These are phyloP conservation scores for Tricholauxania praeusta DNA, from an alignment of 2,888 invertebrate genomes.

Conservation along the genomic window DNA sequence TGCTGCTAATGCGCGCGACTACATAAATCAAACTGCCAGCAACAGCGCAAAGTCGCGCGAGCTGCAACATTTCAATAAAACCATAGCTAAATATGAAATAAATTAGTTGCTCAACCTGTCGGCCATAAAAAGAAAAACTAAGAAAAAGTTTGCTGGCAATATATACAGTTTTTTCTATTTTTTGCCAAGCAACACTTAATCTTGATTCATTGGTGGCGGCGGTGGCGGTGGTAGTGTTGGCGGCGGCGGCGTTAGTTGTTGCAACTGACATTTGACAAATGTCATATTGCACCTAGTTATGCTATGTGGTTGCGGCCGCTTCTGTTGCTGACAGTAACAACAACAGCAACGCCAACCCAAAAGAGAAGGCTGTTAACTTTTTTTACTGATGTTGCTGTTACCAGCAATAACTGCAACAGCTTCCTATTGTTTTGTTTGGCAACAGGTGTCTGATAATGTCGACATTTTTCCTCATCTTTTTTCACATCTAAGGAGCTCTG, in stretches of 20 bases:
- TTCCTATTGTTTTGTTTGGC: background rate
- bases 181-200: too few relatives aligned
- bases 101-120: conserved; percentile 24
- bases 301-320: conserved; percentile 7
- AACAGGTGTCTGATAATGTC: conserved; percentile 25
- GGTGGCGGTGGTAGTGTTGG: background rate
- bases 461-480: background rate
- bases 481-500: background rate
- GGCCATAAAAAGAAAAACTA: background rate
- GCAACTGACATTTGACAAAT: conserved; percentile 57
- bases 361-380: conserved; percentile 9
- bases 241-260: conserved; percentile 5
- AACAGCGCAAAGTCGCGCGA: conserved; percentile 9
- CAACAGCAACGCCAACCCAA: background rate
- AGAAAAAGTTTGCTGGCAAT: background rate
- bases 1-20: conserved; percentile 8
- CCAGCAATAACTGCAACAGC: conserved; percentile 3
- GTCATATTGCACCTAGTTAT: conserved; percentile 48
- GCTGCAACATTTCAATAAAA: conserved; percentile 30
- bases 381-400: background rate
- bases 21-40: conserved; percentile 43
- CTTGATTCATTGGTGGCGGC: conserved; percentile 8
- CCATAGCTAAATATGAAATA: conserved; percentile 16
- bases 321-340: conserved; percentile 9
- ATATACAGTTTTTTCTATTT: too few relatives aligned